Conservation (phyloP, 2,113 vertebrate species). For the Corythornis cristatus region DNA sequence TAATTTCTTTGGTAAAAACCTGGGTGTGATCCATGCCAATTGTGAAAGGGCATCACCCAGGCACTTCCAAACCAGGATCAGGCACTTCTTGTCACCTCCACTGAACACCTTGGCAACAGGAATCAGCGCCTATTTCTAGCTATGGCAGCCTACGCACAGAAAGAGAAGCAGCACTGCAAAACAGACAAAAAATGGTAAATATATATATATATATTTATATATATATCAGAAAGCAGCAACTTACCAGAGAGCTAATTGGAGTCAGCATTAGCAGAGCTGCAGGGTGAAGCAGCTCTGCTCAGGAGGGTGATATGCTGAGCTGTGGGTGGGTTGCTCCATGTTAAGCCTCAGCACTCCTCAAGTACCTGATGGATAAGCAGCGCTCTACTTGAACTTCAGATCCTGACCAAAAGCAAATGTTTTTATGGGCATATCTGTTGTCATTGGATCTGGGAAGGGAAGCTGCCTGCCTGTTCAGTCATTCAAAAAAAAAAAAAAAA, state of each 20-base stretch:
- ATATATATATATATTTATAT: too few species aligned
- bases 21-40: background rate
- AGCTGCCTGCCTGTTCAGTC: background rate
- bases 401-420: background rate
- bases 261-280: background rate
- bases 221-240: background rate
- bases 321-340: fast-evolving
- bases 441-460: background rate
- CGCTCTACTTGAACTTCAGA: background rate
- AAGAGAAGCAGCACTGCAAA: background rate
- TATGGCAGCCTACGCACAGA: background rate
- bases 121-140: background rate
- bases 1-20: background rate
- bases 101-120: background rate
- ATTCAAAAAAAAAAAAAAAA: background rate
- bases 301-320: background rate
- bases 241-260: background rate
- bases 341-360: background rate
- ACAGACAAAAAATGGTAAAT: background rate
- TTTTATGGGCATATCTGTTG: background rate
- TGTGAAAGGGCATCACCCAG: background rate
- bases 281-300: background rate
- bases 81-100: background rate
- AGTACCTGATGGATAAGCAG: background rate
- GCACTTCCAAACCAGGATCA: background rate